These are phyloP conservation scores for Dipodomys spectabilis DNA, from an alignment of 2,113 vertebrate genomes.

Conservation along the genomic window DNA sequence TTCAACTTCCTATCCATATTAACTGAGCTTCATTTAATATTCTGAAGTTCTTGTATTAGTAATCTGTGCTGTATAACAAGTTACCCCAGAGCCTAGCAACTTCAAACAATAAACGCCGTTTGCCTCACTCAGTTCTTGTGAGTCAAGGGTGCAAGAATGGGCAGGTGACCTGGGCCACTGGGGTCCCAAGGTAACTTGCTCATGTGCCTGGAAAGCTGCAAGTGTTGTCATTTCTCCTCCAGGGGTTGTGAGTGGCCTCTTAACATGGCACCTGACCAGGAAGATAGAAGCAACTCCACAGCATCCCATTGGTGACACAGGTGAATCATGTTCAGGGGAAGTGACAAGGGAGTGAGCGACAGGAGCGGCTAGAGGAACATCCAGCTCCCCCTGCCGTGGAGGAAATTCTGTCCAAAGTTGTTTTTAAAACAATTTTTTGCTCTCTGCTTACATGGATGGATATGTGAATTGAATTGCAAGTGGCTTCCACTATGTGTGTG, in stretches of 20 bases:
- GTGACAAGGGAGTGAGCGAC: neutral
- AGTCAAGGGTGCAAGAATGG: neutral
- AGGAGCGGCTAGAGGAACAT: neutral
- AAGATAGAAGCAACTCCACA: neutral
- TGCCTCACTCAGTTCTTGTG: no score
- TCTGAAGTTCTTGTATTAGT: no score
- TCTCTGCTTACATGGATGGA: neutral
- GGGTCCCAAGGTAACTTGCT: neutral
- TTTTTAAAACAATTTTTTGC: neutral
- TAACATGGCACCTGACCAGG: no score
- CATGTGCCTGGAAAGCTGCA: neutral
- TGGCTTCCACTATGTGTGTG: neutral
- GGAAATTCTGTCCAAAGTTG: neutral
- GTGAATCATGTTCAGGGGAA: neutral
- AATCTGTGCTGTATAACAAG: no score
- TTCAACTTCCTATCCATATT: no score
- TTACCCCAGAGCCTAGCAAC: no score
- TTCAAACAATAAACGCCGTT: no score
- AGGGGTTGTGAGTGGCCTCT: neutral
- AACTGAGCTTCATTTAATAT: no score
- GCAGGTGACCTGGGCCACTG: no score
- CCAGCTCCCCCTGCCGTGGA: neutral
- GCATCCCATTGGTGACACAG: neutral
- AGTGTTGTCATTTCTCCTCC: no score
- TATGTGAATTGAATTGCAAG: neutral